Evolutionary conservation across 2,888 invertebrate genomes (phyloP), one percentile per base, ranked within the genome.

Genomic region (Drosophila dives): DNA sequence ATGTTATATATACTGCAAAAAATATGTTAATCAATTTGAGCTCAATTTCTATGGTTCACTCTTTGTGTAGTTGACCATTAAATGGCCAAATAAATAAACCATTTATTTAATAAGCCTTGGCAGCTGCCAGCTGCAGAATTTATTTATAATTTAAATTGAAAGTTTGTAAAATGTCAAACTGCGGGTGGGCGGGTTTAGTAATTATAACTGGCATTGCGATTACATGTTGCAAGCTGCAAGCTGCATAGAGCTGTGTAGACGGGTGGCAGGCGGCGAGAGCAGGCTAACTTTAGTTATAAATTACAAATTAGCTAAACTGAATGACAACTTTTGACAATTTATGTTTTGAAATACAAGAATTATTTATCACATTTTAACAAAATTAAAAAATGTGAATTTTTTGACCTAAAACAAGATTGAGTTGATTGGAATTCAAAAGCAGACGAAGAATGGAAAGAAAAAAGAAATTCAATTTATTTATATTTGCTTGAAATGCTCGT

Each of bases 21-120:
- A 69, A n/a, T 53, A 33, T 59, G 40, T 49, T 59, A 59, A 59
- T 54, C 68, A 45, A 59, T 26, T 45, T 11, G 60, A 66, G 62
- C 67, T 59, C 58, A 73, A 68, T 23, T 29, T 58, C 56, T 53
- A 26, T 54, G 53, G 61, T 56, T 48, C 54, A 55, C 38, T 56
- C 49, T 70, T 64, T 34, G 64, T 72, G 56, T 83, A 82, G 56
- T 72, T 68, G 68, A 70, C 58, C 51, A 67, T 59, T 50, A 59
- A 65, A 83, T 66, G 68, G 33, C 60, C 58, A 80, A 80, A 83
- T 80, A 84, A 79, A 78, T 63, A 66, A 33, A 51, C 34, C 63
- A 72, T 64, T 75, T 68, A 75, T 75, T 75, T 78, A 75, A 80
- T 69, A 56, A 75, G 53, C 64, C 60, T 53, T 23, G 69, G 64